Percentiles rank a stretch among this genome's conserved stretches.
phyloP scores from a whole-genome alignment of 2,888 invertebrate species.

The Rhingia rostrata region DNA sequence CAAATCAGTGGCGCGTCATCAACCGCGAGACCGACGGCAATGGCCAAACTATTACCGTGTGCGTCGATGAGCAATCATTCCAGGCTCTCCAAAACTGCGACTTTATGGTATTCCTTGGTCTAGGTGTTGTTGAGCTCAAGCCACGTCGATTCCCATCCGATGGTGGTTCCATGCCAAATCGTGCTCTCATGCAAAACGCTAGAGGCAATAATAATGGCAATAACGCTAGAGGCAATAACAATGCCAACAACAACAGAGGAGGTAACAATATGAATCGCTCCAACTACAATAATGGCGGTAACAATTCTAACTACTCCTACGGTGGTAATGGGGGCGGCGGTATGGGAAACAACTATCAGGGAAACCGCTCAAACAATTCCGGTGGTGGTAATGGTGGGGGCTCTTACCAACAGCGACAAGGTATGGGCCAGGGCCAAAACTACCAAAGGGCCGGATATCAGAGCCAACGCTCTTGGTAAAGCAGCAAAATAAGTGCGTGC shows the following conservation, averaged over 20 bases:
- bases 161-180: conserved; percentile 13
- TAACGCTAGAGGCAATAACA: neutral
- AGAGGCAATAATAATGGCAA: conserved; percentile 1
- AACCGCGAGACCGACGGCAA: conserved; percentile 53
- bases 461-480: conserved; percentile 60
- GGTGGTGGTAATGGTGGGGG: conserved; percentile 35
- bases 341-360: conserved; percentile 33
- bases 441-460: conserved; percentile 54
- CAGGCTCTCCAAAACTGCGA: conserved; percentile 60
- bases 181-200: neutral
- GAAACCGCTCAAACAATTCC: conserved; percentile 41
- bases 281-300: conserved; percentile 12
- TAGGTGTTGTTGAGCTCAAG: conserved; percentile 58
- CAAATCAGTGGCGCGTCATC: conserved; percentile 58
- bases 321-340: conserved; percentile 23
- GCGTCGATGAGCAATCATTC: conserved; percentile 66
- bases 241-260: conserved; percentile 7
- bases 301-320: conserved; percentile 27
- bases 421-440: conserved; percentile 16
- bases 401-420: conserved; percentile 32
- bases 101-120: conserved; percentile 63
- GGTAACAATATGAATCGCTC: conserved; percentile 7
- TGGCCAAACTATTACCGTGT: conserved; percentile 64
- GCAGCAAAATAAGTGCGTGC: neutral
- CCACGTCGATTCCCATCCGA: conserved; percentile 33